A percentile compares a stretch with the other conserved stretches of the same genome.
Conservation (phyloP, 1,140 invertebrate species). For the Anoplophora glabripennis region DNA sequence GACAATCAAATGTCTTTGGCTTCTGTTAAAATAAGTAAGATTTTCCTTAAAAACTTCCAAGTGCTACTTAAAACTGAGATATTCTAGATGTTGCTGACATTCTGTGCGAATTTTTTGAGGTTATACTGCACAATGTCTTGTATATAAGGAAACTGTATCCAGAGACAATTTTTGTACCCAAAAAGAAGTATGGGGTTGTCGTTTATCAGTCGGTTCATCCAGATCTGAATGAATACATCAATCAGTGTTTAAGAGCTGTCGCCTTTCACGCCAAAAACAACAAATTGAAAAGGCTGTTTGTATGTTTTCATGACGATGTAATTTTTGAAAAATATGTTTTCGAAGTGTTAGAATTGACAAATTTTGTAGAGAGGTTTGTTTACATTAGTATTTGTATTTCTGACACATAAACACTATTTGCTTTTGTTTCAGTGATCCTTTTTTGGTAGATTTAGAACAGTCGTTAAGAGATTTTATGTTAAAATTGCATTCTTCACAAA, state of each 20-base stretch:
- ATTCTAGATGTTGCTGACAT: slow-evolving; percentile 31
- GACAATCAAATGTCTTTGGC: background rate
- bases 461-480: slow-evolving; percentile 33
- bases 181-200: slow-evolving; percentile 54
- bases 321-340: slow-evolving; percentile 33
- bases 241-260: slow-evolving; percentile 48
- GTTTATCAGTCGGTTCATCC: slow-evolving; percentile 55
- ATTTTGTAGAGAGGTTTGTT: slow-evolving; percentile 23
- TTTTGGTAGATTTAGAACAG: slow-evolving; percentile 34
- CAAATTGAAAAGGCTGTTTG: slow-evolving; percentile 29
- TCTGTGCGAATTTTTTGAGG: slow-evolving; percentile 55
- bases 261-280: slow-evolving; percentile 30
- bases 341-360: slow-evolving; percentile 24
- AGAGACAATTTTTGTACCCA: slow-evolving; percentile 52
- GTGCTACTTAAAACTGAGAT: background rate
- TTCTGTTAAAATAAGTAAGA: background rate
- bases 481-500: slow-evolving; percentile 30
- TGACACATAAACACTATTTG: background rate
- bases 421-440: slow-evolving; percentile 30
- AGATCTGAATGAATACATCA: slow-evolving; percentile 55
- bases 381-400: background rate
- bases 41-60: too few species aligned
- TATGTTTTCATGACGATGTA: slow-evolving; percentile 26
- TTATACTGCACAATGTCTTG: slow-evolving; percentile 54
- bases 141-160: slow-evolving; percentile 57